These are phyloP conservation scores for Acholoe squamosa DNA, from an alignment of 2,888 invertebrate genomes.

Conservation along the genomic window DNA sequence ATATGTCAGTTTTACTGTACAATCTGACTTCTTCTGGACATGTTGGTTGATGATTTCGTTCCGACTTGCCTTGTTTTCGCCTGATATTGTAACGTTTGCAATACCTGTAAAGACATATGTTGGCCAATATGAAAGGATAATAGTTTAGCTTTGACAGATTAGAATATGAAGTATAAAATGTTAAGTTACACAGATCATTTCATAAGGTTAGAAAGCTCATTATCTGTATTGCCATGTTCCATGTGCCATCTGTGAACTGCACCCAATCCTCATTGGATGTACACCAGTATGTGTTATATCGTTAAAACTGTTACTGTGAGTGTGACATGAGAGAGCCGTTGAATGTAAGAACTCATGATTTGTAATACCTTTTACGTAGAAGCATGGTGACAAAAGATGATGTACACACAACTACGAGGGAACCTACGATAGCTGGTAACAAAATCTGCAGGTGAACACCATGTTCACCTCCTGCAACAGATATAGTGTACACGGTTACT, in stretches of 20 bases:
- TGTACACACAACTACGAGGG: background rate
- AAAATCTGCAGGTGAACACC: background rate
- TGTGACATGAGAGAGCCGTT: no score
- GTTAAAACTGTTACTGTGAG: no score
- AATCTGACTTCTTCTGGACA: conserved; percentile 38
- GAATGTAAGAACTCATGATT: no score
- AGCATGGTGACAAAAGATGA: background rate
- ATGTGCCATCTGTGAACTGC: no score
- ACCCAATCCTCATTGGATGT: no score
- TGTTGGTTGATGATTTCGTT: background rate
- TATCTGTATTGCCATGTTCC: no score
- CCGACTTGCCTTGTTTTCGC: background rate
- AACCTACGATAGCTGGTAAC: background rate
- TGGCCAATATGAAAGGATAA: no score
- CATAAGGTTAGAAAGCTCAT: no score
- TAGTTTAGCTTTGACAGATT: no score
- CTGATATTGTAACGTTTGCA: conserved; percentile 22
- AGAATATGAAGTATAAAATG: no score
- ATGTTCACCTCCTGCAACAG: background rate
- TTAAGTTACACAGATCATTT: no score
- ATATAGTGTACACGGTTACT: background rate
- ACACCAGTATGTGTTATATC: no score
- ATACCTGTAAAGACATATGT: background rate
- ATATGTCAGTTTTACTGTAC: background rate
- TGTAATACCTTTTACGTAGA: background rate